These are phyloP conservation scores for Cheilosia impressa DNA, from an alignment of 2,888 invertebrate genomes.

Conservation along the genomic window DNA sequence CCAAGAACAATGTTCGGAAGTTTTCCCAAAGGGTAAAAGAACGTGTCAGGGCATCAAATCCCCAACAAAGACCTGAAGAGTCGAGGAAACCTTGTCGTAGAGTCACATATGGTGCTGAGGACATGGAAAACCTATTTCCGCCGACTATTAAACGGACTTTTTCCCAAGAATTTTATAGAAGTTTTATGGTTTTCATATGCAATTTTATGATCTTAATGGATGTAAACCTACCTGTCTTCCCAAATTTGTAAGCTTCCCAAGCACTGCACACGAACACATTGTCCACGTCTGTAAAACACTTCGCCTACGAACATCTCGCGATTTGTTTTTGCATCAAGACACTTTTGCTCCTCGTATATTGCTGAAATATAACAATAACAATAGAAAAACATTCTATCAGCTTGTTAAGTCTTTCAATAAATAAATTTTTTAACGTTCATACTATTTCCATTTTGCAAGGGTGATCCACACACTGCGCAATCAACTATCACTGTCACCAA, in stretches of 20 bases:
- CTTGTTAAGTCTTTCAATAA: slow-evolving; percentile 1
- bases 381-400: not conserved
- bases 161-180: no score
- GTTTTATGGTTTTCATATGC: no score
- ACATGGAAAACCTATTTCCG: no score
- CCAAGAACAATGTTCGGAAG: no score
- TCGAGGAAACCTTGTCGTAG: no score
- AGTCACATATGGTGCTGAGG: no score
- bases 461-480: slow-evolving; percentile 45
- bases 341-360: slow-evolving; percentile 76
- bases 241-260: slow-evolving; percentile 80
- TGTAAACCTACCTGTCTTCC: slow-evolving; percentile 80
- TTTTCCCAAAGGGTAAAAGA: no score
- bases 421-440: slow-evolving; percentile 7
- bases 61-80: no score
- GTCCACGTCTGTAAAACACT: slow-evolving; percentile 79
- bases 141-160: no score
- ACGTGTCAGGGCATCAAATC: no score
- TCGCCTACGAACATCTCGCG: slow-evolving; percentile 81
- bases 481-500: slow-evolving; percentile 26
- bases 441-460: slow-evolving; percentile 55
- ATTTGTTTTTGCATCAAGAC: slow-evolving; percentile 79
- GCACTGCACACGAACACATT: slow-evolving; percentile 81
- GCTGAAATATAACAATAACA: slow-evolving; percentile 46
- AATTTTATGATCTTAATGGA: no score